Evolutionary conservation across 92 coral and sea anemone genomes (phyloP).

Genomic region (Isaurus tuberculatus): DNA sequence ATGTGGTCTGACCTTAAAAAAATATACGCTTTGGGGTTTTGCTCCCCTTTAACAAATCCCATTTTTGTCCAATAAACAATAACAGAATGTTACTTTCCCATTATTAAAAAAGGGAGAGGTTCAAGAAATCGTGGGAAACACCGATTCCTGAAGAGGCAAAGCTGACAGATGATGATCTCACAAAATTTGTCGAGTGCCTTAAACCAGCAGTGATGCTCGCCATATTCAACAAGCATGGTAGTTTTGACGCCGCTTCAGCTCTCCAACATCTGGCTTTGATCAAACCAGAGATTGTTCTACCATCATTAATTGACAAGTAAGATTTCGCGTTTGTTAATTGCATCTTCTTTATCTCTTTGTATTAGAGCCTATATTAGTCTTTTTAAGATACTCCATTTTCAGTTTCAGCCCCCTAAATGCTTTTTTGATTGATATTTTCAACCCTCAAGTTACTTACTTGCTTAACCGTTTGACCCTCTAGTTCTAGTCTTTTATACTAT

Average conservation of each 20-base stretch:
- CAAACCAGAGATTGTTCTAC: conserved; percentile 92
- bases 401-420: no score
- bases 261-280: conserved; percentile 92
- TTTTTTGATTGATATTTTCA: no score
- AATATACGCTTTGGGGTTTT: no score
- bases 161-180: conserved; percentile 81
- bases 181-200: conserved; percentile 93
- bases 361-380: not conserved
- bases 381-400: no score
- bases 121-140: conserved; percentile 80
- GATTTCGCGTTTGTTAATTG: conserved; percentile 17
- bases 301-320: conserved; percentile 91
- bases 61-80: not conserved
- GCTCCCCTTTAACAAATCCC: not conserved
- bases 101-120: conserved; percentile 73
- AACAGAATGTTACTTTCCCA: not conserved
- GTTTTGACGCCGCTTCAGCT: conserved; percentile 97
- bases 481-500: no score
- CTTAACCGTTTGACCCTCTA: no score
- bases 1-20: no score
- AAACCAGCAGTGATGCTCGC: conserved; percentile 97
- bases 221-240: conserved; percentile 94
- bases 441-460: no score
- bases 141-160: conserved; percentile 75
- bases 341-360: not conserved